These are phyloP conservation scores for Fragum fragum DNA, from an alignment of 2,888 invertebrate species.

Conservation along the genomic window DNA sequence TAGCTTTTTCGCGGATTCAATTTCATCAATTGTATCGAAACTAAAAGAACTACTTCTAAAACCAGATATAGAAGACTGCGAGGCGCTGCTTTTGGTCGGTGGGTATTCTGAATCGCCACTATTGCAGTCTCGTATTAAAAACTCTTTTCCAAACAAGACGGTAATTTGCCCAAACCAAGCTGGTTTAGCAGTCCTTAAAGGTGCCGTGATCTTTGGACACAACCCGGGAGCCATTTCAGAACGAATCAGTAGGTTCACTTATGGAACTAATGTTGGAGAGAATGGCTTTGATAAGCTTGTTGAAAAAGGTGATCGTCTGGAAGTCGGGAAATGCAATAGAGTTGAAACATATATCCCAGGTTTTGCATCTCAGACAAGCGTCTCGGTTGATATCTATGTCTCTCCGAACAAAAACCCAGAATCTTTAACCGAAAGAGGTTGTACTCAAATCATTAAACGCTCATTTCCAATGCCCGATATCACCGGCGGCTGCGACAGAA, in stretches of 20 bases:
- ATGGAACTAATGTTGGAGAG: background rate
- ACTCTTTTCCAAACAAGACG: background rate
- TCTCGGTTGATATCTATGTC: background rate
- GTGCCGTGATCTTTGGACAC: constrained; percentile 18
- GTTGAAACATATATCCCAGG: background rate
- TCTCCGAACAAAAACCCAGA: constrained; percentile 4
- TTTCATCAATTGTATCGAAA: background rate
- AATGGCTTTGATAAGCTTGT: background rate
- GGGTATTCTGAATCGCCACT: constrained; percentile 10
- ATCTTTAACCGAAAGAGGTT: background rate
- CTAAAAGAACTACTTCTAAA: background rate
- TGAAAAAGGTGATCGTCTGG: background rate
- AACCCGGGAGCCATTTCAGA: constrained; percentile 6
- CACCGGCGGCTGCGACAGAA: background rate
- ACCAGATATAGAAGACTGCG: background rate
- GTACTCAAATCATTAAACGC: background rate
- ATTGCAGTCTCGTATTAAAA: background rate
- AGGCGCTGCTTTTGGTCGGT: background rate
- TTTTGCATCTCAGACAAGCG: background rate
- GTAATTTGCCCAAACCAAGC: constrained; percentile 13
- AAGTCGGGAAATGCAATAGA: constrained; percentile 6
- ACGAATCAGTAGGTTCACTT: constrained; percentile 16
- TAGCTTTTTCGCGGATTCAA: constrained; percentile 1
- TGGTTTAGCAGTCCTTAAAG: constrained; percentile 14
- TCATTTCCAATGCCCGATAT: background rate